Evolutionary conservation across 2,888 invertebrate species (phyloP), one percentile per base, ranked within the genome.

Genomic region (Athalia rosae): DNA sequence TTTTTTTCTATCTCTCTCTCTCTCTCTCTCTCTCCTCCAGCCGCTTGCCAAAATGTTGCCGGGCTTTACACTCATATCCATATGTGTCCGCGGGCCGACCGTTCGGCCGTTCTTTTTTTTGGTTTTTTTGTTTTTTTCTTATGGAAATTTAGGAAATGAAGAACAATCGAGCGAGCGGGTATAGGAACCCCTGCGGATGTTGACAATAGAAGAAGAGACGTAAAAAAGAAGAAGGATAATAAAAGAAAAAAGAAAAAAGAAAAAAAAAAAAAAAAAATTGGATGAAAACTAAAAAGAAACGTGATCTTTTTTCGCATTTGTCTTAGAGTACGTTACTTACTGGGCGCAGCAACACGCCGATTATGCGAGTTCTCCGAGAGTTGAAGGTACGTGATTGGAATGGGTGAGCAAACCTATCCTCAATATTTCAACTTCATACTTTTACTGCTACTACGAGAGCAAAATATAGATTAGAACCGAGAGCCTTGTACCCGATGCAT

Each of bases 401-500:
- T 80, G 79, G 28, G 59, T 79, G 81, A 82, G 81, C 77, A 78
- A 79, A 82, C 81, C 48, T 77, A 76, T 76, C 76, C 76, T 77
- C 77, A 62, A 73, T 77, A 77, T 77, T 73, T 69, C 77, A 73
- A 69, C 71, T 77, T 77, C 74, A 73, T 77, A 77, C 84, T 84
- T 84, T 84, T 84, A 84, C 84, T 85, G 78, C 82, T 80, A 76
- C 80, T 76, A 81, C 81, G 81, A 83, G 77, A 79, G 77, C 76
- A 81, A 86, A 84, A 74, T 74, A 74, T 74, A 74, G 74, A 64
- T 64, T 43, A 43, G 61, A 61, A 74, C 61, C 7, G 11, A 62
- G 61, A 74, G 74, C 87, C 86, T 86, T 87, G 87, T 86, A 85
- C 85, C 84, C 85, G 85, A 87, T 86, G 82, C 86, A 79, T 83